A percentile compares a stretch with the other conserved stretches of the same genome.
These are phyloP conservation scores for Drosophila fuyamai DNA, from an alignment of 1,140 invertebrate genomes.

Conservation along the genomic window DNA sequence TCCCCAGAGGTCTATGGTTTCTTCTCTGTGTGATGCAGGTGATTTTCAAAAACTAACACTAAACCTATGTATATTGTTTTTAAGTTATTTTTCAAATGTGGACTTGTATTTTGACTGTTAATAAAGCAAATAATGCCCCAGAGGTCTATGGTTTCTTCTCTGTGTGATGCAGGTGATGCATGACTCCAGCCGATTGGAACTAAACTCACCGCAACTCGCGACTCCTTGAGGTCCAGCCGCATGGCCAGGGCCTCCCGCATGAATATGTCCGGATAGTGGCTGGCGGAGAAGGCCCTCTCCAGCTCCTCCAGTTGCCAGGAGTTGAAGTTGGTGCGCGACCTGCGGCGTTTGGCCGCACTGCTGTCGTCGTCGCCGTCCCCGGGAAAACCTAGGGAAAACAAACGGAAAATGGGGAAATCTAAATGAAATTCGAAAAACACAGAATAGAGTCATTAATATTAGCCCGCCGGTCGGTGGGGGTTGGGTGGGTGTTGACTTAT, in stretches of 20 bases:
- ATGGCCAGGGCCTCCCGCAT: conserved; percentile 98
- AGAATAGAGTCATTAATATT: conserved; percentile 35
- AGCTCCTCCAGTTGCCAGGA: conserved; percentile 99
- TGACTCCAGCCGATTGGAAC: conserved; percentile 37
- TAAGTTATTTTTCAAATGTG: too few species aligned
- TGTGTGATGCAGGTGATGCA: too few species aligned
- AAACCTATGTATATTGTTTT: too few species aligned
- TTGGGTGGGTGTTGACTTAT: conserved; percentile 45
- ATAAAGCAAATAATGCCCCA: too few species aligned
- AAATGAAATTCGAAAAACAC: conserved; percentile 29
- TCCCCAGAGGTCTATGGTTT: too few species aligned
- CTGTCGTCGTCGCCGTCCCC: conserved; percentile 84
- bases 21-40: too few species aligned
- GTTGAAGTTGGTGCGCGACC: conserved; percentile 99
- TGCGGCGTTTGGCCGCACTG: conserved; percentile 88
- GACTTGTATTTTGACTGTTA: too few species aligned
- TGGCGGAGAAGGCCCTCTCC: conserved; percentile 97
- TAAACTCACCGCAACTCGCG: conserved; percentile 97
- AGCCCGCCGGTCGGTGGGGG: background rate
- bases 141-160: too few species aligned
- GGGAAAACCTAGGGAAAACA: conserved; percentile 70
- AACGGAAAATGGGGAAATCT: conserved; percentile 13
- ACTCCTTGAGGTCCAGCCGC: conserved; percentile 98
- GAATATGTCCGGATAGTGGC: conserved; percentile 99
- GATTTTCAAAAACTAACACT: too few species aligned